phyloP scores from a whole-genome alignment of 2,113 vertebrate species.

The Bagarius yarrelli region DNA sequence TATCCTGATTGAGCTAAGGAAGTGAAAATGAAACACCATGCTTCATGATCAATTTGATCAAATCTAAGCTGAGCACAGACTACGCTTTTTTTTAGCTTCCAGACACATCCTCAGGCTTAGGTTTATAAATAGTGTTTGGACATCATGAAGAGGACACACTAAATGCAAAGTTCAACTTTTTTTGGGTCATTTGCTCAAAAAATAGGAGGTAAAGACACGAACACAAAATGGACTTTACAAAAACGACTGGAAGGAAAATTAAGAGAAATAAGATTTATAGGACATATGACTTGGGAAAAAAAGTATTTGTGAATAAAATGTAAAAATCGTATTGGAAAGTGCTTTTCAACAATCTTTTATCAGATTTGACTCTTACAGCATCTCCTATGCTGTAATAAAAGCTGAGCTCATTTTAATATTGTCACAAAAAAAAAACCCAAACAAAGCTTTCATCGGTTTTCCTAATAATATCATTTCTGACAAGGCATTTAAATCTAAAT shows the following conservation, averaged over 20 bases:
- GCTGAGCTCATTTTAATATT: conserved; percentile 66
- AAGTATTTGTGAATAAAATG: conserved; percentile 6
- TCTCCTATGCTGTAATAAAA: conserved; percentile 56
- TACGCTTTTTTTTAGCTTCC: conserved; percentile 20
- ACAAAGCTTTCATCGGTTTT: conserved; percentile 63
- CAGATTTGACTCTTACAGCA: conserved; percentile 58
- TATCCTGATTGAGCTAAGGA: conserved; percentile 72
- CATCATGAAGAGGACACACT: conserved; percentile 14
- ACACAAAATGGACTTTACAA: neutral
- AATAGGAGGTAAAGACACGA: conserved; percentile 19
- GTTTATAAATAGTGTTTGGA: conserved; percentile 38
- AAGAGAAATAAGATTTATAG: neutral
- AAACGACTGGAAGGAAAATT: too few relatives aligned
- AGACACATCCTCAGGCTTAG: conserved; percentile 34
- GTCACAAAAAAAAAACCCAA: conserved; percentile 61
- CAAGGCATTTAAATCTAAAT: conserved; percentile 68
- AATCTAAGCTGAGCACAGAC: conserved; percentile 46
- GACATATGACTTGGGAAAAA: neutral
- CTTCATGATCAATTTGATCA: conserved; percentile 69
- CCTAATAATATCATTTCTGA: conserved; percentile 66
- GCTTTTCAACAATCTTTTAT: conserved; percentile 50
- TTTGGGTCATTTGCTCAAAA: conserved; percentile 18
- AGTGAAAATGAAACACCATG: conserved; percentile 69
- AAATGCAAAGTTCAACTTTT: conserved; percentile 9
- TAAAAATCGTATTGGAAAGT: conserved; percentile 9